Evolutionary conservation across 2,113 vertebrate genomes (phyloP).

Genomic region (Tachuris rubrigastra): DNA sequence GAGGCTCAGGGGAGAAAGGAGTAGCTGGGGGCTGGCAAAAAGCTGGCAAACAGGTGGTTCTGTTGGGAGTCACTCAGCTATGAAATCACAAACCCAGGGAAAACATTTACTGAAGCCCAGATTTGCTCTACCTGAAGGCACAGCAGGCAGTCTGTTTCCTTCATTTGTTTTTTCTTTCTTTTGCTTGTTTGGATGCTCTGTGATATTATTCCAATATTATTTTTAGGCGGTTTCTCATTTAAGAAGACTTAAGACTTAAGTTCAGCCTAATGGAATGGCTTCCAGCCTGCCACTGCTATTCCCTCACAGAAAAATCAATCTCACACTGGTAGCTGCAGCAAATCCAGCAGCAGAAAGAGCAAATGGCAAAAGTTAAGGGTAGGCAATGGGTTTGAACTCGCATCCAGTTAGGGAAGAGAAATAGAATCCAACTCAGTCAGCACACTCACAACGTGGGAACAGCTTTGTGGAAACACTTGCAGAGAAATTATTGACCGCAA

Average conservation of each 20-base stretch:
- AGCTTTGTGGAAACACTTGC: not conserved
- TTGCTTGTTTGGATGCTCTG: constrained; percentile 28
- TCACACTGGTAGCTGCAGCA: not conserved
- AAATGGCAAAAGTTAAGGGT: not conserved
- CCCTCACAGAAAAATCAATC: not conserved
- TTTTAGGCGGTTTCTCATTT: constrained; percentile 1
- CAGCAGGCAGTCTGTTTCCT: not conserved
- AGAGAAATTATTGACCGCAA: not conserved
- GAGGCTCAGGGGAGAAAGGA: not conserved
- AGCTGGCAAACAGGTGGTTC: not conserved
- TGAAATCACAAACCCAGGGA: not conserved
- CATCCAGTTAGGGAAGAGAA: not conserved
- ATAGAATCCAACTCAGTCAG: not conserved
- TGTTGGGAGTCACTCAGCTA: not conserved
- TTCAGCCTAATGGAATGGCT: not conserved
- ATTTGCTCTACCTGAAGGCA: constrained; percentile 34
- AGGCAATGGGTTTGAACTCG: not conserved
- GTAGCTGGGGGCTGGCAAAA: not conserved
- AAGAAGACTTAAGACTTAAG: too few relatives aligned
- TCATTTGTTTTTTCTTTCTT: not conserved
- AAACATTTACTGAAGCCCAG: constrained; percentile 6
- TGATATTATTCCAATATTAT: not conserved
- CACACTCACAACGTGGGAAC: not conserved
- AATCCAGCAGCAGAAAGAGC: not conserved
- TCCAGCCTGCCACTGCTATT: not conserved